Evolutionary conservation across 1,140 invertebrate genomes (phyloP), one percentile per base, ranked within the genome.

Genomic region (Drosophila parabipectinata): DNA sequence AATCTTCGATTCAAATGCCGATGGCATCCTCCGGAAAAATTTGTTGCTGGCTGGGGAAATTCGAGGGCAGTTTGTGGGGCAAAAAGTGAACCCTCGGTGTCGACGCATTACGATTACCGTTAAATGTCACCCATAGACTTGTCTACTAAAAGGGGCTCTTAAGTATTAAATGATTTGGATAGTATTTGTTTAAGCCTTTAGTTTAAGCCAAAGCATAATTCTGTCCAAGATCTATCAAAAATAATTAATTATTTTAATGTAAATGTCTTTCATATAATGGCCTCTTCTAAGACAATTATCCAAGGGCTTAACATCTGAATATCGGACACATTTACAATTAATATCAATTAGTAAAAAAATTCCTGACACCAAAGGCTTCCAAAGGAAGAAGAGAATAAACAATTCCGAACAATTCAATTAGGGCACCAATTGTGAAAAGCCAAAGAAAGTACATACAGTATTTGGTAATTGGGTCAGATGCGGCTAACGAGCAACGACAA

Each of bases 381-480:
- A n/a, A n/a, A n/a, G 15, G 18, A 28, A 41, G 7, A 8, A 24
- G 3, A 8, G 58, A 67, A 74, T 50, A 59, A 44, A 59, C 37
- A 47, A 53, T 55, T 60, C 41, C 45, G 54, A 60, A 60, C 72
- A 59, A 76, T 71, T 77, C 56, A 77, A 77, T 77, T 57, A 69
- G 47, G 52, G 30, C 14, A 44, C 41, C 54, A 76, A 57, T 77
- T 77, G 51, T 52, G 45, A 52, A 60, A 68, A 68, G 62, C 55
- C 48, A 51, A 75, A 15, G 62, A 34, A 48, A 68, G 41, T 37
- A 52, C 24, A 47, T 37, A 52, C 18, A 47, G 47, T 74, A 21
- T 59, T 56, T 45, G 26, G 56, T 68, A 68, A 68, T 41, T 75
- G 60, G 72, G 72, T 75, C 61, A 75, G 54, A 66, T 24, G 59